These are phyloP conservation scores for Lasioglossum marginatum DNA, from an alignment of 2,888 invertebrate species.

Conservation along the genomic window DNA sequence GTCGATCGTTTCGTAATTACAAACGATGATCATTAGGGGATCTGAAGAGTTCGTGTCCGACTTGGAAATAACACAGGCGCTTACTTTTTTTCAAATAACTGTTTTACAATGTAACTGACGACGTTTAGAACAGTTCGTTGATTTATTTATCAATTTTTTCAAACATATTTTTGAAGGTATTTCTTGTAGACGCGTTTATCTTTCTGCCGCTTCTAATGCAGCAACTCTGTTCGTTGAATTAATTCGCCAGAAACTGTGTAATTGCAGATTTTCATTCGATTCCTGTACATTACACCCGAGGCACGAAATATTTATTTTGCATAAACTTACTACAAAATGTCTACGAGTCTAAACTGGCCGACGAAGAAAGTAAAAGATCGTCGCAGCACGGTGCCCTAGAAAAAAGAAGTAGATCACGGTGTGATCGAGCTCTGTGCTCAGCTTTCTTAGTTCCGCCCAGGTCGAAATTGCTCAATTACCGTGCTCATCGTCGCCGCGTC, in stretches of 20 bases:
- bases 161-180: neutral
- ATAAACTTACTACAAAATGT: too few species aligned
- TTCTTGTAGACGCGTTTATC: too few species aligned
- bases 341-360: neutral
- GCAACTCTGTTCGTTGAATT: too few species aligned
- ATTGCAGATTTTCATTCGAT: neutral
- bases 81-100: too few species aligned
- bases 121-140: neutral
- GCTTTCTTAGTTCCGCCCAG: slow-evolving; percentile 15
- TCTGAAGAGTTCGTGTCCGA: too few species aligned
- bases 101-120: neutral
- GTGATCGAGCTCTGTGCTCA: too few species aligned
- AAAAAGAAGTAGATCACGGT: neutral
- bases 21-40: neutral
- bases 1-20: neutral
- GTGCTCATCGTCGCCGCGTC: slow-evolving; percentile 17
- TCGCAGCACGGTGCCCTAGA: neutral
- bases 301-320: neutral
- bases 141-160: neutral
- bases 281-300: too few species aligned
- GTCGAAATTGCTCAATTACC: slow-evolving; percentile 8
- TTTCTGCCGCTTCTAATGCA: too few species aligned
- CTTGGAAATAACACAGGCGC: too few species aligned
- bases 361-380: neutral
- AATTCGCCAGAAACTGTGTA: too few species aligned